phyloP scores from a whole-genome alignment of 1,140 invertebrate species.

The Ectropis grisescens region DNA sequence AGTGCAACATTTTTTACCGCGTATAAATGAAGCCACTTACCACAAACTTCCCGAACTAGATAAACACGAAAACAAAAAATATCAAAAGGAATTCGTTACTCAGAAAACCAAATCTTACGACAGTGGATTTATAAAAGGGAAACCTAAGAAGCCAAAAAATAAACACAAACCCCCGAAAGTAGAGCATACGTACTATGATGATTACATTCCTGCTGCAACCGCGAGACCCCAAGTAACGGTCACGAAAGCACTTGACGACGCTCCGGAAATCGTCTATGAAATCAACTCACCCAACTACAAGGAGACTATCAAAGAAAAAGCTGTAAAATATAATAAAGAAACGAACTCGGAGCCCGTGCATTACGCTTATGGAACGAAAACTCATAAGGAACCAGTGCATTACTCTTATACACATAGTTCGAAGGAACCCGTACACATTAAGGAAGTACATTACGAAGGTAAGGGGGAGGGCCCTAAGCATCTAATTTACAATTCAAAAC shows the following conservation, averaged over 20 bases:
- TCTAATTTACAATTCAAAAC: slow-evolving; percentile 23
- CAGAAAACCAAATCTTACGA: slow-evolving; percentile 41
- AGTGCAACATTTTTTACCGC: slow-evolving; percentile 55
- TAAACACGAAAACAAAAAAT: slow-evolving; percentile 24
- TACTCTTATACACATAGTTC: slow-evolving; percentile 16
- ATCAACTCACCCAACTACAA: slow-evolving; percentile 48
- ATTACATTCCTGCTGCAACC: slow-evolving; percentile 3
- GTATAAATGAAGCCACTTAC: slow-evolving; percentile 43
- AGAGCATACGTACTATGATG: slow-evolving; percentile 17
- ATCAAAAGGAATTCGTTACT: slow-evolving; percentile 32
- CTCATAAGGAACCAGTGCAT: slow-evolving; percentile 14
- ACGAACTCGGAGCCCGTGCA: slow-evolving; percentile 36
- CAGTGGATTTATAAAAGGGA: slow-evolving; percentile 20
- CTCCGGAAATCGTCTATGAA: slow-evolving; percentile 40
- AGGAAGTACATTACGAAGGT: slow-evolving; percentile 24
- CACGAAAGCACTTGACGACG: slow-evolving; percentile 24
- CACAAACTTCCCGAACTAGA: slow-evolving; percentile 30
- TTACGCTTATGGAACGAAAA: slow-evolving; percentile 39
- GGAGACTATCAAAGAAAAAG: slow-evolving; percentile 44
- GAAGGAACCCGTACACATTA: slow-evolving; percentile 26
- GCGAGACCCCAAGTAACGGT: slow-evolving; percentile 19
- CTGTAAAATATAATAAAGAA: slow-evolving; percentile 47
- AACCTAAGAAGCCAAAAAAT: slow-evolving; percentile 32
- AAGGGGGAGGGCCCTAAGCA: slow-evolving; percentile 30
- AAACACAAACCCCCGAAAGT: slow-evolving; percentile 23